Base-by-base conservation (phyloP, 2,888 invertebrate species). In the Tortrix viridana region DNA sequence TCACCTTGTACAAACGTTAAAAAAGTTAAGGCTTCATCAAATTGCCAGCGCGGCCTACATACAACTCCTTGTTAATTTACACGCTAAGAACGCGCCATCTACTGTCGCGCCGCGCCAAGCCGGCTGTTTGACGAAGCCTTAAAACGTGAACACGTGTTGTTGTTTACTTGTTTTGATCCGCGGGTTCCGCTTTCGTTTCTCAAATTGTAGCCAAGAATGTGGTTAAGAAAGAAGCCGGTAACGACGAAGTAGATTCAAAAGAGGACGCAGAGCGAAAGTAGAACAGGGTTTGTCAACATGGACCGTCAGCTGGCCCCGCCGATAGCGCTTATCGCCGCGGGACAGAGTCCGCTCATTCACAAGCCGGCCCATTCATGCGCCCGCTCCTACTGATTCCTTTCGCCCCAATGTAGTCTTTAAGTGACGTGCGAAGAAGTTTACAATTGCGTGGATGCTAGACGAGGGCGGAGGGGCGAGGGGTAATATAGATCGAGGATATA, bases 261-360 rank as follows among this genome's bases (percentile, higher is more conserved):
- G 84, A 78, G 80, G 74, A 72, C 75, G 78, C 80, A 72, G 71
- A 84, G 82, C 76, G 85, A 88, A 91, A 89, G 88, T 91, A 78
- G 90, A 86, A 85, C 91, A 86, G 89, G 88, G 90, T 89, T 90
- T 91, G 91, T 91, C 90, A 90, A 89, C 88, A 87, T 81, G 85
- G 83, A 82, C 81, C 80, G 84, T 89, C 90, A 91, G 89, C 90
- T 90, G 90, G 89, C 90, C 89, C 85, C 85, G 80, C 75, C 83
- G 91, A 91, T 91, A 92, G 84, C 82, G 87, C 89, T 92, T 92
- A 92, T 91, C 91, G 82, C 73, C 71, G 80, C 81, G 88, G 91
- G 90, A 89, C 91, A 90, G 86, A 91, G 91, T 91, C 91, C 91
- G 85, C 82, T 89, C 91, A 92, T 92, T 92, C 91, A 92, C 86